Conservation (phyloP, 1,140 invertebrate genomes). For the Microplitis demolitor region DNA sequence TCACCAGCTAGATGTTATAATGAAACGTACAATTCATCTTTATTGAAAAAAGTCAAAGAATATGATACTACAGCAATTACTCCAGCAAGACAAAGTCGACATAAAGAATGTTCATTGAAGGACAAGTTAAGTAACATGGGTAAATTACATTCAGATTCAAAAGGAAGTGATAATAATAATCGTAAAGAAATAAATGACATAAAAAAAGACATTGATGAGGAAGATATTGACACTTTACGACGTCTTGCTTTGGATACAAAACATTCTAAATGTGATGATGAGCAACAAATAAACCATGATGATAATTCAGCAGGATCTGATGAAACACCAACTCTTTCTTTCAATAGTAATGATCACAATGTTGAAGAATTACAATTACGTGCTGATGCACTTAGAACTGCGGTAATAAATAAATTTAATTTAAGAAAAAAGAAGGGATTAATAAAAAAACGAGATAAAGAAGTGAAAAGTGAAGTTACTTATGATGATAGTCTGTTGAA, state of each 20-base stretch:
- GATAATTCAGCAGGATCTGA: background rate
- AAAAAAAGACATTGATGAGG: slow-evolving; percentile 14
- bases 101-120: slow-evolving; percentile 50
- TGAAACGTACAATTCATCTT: slow-evolving; percentile 33
- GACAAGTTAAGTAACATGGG: slow-evolving; percentile 53
- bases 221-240: slow-evolving; percentile 39
- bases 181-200: slow-evolving; percentile 20
- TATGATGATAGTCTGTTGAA: slow-evolving; percentile 48
- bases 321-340: slow-evolving; percentile 3
- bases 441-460: slow-evolving; percentile 12
- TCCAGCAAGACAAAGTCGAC: slow-evolving; percentile 23
- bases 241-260: slow-evolving; percentile 54
- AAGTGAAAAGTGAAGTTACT: slow-evolving; percentile 39
- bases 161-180: background rate
- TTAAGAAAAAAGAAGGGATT: slow-evolving; percentile 38
- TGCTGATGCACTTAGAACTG: slow-evolving; percentile 53
- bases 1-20: slow-evolving; percentile 21
- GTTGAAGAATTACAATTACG: slow-evolving; percentile 49
- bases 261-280: slow-evolving; percentile 33
- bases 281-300: slow-evolving; percentile 5
- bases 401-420: slow-evolving; percentile 51
- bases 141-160: slow-evolving; percentile 28
- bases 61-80: slow-evolving; percentile 40
- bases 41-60: slow-evolving; percentile 50
- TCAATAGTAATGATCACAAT: slow-evolving; percentile 43